Evolutionary conservation across 2,797 vertebrate genomes (phyloP).

Genomic region (Bryconaethiops microstoma): DNA sequence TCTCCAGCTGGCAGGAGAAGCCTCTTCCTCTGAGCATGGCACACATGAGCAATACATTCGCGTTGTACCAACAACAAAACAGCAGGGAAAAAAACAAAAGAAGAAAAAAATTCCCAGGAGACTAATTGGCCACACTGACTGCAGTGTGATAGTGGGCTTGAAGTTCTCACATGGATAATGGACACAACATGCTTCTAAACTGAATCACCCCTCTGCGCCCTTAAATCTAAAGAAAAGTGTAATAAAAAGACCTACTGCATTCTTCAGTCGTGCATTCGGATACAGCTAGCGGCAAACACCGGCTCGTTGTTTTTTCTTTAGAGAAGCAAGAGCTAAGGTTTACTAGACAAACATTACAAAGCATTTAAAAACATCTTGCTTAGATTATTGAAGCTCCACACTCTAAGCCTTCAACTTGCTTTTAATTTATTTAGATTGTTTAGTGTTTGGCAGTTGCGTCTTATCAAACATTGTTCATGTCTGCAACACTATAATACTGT

Average conservation of each 20-base stretch:
- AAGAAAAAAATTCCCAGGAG: constrained; percentile 25
- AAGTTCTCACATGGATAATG: constrained; percentile 53
- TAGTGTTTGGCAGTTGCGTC: not conserved
- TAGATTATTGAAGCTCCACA: not conserved
- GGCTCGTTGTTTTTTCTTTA: not conserved
- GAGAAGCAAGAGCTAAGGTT: not conserved
- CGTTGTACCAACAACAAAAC: constrained; percentile 26
- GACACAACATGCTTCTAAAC: constrained; percentile 45
- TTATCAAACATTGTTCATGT: not conserved
- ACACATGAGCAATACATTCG: constrained; percentile 15
- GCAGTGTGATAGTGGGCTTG: constrained; percentile 31
- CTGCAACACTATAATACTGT: not conserved
- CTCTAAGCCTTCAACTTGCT: not conserved
- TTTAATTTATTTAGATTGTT: not conserved
- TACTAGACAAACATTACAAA: constrained; percentile 12
- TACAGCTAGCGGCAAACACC: not conserved
- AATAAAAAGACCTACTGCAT: not conserved
- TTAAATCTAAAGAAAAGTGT: constrained; percentile 5
- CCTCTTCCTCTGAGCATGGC: constrained; percentile 27
- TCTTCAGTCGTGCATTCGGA: constrained; percentile 7
- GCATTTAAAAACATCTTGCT: constrained; percentile 7
- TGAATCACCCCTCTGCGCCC: not conserved
- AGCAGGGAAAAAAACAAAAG: constrained; percentile 15
- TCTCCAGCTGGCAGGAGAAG: constrained; percentile 35
- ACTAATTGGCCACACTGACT: constrained; percentile 46